Conservation (phyloP, 2,888 invertebrate genomes). For the Hyalella azteca region DNA sequence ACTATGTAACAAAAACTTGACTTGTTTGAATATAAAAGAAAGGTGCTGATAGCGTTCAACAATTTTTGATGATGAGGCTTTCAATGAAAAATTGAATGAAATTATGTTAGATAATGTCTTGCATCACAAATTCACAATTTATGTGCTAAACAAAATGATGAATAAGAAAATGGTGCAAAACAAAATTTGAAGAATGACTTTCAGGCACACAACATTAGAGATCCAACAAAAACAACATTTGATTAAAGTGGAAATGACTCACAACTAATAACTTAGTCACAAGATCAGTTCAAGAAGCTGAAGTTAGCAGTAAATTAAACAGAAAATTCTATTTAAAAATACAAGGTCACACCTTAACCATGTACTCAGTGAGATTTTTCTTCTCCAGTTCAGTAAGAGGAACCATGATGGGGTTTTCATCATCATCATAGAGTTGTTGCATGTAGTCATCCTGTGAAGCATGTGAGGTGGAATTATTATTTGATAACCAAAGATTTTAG, state of each 20-base stretch:
- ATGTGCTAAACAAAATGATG: too few species aligned
- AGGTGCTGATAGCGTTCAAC: neutral
- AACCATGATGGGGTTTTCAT: neutral
- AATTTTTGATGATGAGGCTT: neutral
- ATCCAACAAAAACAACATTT: neutral
- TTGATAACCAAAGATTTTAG: neutral
- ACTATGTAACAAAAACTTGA: neutral
- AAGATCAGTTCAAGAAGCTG: neutral
- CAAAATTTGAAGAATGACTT: neutral
- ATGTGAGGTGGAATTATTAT: neutral
- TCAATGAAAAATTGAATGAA: neutral
- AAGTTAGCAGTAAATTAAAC: neutral
- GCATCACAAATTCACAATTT: neutral
- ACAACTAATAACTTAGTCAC: neutral
- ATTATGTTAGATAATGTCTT: neutral
- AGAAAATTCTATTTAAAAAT: neutral
- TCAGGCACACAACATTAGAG: neutral
- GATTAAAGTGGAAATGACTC: neutral
- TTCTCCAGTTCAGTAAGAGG: constrained; percentile 9
- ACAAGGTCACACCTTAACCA: neutral
- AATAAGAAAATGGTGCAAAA: neutral
- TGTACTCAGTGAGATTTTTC: neutral
- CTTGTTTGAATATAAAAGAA: neutral
- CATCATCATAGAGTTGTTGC: constrained; percentile 27
- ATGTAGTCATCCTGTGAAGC: constrained; percentile 14